Conservation (phyloP, 2,888 invertebrate species). For the Ceriagrion tenellum region DNA sequence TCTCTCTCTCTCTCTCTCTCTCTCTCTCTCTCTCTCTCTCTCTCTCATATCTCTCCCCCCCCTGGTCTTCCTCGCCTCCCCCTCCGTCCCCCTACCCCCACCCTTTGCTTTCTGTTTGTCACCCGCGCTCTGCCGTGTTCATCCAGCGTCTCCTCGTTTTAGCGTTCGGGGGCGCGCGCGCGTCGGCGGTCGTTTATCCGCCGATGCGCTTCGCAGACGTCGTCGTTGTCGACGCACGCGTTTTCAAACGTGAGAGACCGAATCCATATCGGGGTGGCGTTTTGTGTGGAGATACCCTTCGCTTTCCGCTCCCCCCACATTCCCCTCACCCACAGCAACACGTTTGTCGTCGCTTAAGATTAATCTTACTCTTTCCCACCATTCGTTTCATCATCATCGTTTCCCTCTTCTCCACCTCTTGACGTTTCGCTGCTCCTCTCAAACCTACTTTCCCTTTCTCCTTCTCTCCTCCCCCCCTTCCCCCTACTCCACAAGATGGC, state of each 20-base stretch:
- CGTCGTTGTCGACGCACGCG: conserved; percentile 42
- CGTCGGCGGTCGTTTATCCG: conserved; percentile 33
- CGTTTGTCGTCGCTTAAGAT: conserved; percentile 42
- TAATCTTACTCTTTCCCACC: neutral
- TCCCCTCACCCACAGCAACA: neutral
- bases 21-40: neutral
- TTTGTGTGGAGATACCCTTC: neutral
- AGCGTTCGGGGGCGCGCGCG: conserved; percentile 14
- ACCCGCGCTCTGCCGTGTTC: neutral
- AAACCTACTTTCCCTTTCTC: no score
- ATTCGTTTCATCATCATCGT: neutral
- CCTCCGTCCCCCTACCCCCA: neutral
- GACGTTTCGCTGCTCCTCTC: neutral
- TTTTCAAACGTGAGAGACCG: conserved; percentile 42
- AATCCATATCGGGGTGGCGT: conserved; percentile 37
- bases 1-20: neutral
- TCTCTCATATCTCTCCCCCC: neutral
- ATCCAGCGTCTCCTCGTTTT: neutral
- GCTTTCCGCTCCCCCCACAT: neutral
- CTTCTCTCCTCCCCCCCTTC: neutral
- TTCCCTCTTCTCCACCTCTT: neutral
- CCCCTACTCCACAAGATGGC: neutral
- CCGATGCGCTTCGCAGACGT: conserved; percentile 38
- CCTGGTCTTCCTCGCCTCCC: no score
- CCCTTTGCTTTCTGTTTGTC: conserved; percentile 38